A percentile compares a stretch with the other conserved stretches of the same genome.
Evolutionary conservation across 2,888 invertebrate genomes (phyloP).

Genomic region (Lycaena phlaeas): DNA sequence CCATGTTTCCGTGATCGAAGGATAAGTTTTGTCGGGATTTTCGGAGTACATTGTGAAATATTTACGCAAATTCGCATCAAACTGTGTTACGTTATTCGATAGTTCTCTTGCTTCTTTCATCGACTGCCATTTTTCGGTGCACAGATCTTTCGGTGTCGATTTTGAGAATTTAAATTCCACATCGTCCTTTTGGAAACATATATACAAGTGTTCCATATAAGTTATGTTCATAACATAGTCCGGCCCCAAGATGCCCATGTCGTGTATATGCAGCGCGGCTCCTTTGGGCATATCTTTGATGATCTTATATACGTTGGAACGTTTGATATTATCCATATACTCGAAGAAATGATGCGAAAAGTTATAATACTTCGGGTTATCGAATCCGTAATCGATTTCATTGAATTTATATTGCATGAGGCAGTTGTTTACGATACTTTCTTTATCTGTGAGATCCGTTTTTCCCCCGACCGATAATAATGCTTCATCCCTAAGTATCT

Average conservation of each 20-base stretch:
- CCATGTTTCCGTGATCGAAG: constrained; percentile 75
- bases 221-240: constrained; percentile 77
- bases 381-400: constrained; percentile 68
- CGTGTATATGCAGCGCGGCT: constrained; percentile 79
- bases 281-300: constrained; percentile 84
- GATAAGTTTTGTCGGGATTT: constrained; percentile 54
- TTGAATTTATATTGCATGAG: constrained; percentile 71
- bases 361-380: constrained; percentile 72
- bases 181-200: constrained; percentile 41
- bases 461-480: constrained; percentile 64
- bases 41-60: constrained; percentile 71
- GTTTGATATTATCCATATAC: constrained; percentile 69
- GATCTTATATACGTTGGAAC: constrained; percentile 77
- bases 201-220: constrained; percentile 73
- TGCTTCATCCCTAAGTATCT: constrained; percentile 62
- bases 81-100: constrained; percentile 44
- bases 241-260: constrained; percentile 75
- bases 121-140: constrained; percentile 52
- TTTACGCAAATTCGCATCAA: constrained; percentile 66
- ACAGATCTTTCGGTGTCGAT: constrained; percentile 27
- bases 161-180: constrained; percentile 38
- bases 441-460: constrained; percentile 54
- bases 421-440: constrained; percentile 67
- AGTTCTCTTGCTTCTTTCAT: constrained; percentile 51
- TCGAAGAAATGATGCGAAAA: constrained; percentile 78